These are phyloP conservation scores for Scaptomyza reducta DNA, from an alignment of 2,888 invertebrate genomes.

Conservation along the genomic window DNA sequence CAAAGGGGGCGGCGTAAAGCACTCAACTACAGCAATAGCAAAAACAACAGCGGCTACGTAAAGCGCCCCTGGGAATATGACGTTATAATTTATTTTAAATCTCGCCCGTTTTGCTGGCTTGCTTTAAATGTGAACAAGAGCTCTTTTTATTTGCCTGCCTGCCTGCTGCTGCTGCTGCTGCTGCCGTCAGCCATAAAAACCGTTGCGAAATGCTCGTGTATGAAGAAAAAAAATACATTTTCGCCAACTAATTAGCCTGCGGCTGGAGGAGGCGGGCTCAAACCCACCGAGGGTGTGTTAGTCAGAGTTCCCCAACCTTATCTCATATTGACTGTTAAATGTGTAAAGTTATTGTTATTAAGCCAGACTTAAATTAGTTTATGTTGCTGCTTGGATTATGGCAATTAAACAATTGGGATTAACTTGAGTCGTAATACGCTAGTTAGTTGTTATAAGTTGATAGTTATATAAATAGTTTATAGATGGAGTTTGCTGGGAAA, in stretches of 20 bases:
- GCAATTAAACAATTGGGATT: not conserved
- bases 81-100: slow-evolving; percentile 79
- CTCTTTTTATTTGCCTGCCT: slow-evolving; percentile 54
- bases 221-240: slow-evolving; percentile 24
- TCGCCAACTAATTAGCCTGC: slow-evolving; percentile 54
- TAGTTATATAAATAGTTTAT: no score
- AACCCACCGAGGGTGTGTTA: not conserved
- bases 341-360: slow-evolving; percentile 34
- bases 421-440: not conserved
- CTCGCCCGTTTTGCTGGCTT: slow-evolving; percentile 65
- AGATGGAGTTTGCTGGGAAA: no score
- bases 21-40: slow-evolving; percentile 58
- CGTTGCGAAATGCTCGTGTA: slow-evolving; percentile 29
- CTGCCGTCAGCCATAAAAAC: slow-evolving; percentile 25
- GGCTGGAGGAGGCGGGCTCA: slow-evolving; percentile 25
- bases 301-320: not conserved
- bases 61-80: slow-evolving; percentile 77
- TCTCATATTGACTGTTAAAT: slow-evolving; percentile 28
- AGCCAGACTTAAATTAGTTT: not conserved
- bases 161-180: slow-evolving; percentile 12
- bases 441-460: no score
- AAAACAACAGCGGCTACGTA: slow-evolving; percentile 41
- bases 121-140: slow-evolving; percentile 69
- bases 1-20: slow-evolving; percentile 69
- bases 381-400: not conserved